A percentile compares a stretch with the other conserved stretches of the same genome.
These are phyloP conservation scores for Drosophila incognita DNA, from an alignment of 2,888 invertebrate species.

Conservation along the genomic window DNA sequence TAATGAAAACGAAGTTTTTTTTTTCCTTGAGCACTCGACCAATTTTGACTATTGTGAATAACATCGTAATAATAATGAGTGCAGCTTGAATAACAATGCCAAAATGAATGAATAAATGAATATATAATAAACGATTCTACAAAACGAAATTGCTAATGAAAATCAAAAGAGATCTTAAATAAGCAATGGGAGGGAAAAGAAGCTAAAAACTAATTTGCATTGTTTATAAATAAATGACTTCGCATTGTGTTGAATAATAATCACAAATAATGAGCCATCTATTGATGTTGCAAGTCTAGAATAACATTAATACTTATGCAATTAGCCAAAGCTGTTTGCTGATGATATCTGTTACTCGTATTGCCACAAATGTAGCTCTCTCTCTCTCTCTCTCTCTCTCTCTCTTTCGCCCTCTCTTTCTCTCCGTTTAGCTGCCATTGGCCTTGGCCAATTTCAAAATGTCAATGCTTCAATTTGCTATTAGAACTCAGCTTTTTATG, in stretches of 20 bases:
- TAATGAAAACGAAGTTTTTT: slow-evolving; percentile 14
- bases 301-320: neutral
- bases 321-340: neutral
- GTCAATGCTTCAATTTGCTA: neutral
- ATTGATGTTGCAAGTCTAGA: neutral
- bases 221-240: neutral
- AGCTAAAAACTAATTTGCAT: neutral
- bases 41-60: neutral
- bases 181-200: neutral
- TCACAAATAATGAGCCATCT: neutral
- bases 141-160: neutral
- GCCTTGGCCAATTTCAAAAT: neutral
- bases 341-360: neutral
- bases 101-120: neutral
- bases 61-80: neutral
- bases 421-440: neutral
- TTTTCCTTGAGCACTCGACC: neutral
- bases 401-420: neutral
- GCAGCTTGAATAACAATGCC: neutral
- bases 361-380: neutral
- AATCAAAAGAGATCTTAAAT: neutral
- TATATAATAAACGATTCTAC: neutral
- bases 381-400: no score
- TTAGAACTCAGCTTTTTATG: neutral
- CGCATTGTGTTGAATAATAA: neutral